Percentiles rank a stretch among this genome's conserved stretches.
Evolutionary conservation across 2,797 vertebrate species (phyloP).

Genomic region (Falco concolor): DNA sequence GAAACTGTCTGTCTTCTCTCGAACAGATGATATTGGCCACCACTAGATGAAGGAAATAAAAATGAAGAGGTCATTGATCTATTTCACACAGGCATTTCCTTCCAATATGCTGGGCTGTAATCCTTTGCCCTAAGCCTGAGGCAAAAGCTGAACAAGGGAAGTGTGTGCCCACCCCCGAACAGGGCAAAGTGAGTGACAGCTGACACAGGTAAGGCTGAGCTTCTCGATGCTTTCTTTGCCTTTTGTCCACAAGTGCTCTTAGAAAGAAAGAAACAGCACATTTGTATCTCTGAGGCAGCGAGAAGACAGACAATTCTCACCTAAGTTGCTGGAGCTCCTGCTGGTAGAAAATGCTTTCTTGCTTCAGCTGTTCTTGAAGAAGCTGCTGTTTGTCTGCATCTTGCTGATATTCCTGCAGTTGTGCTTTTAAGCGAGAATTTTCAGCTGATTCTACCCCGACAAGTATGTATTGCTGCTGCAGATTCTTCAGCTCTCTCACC

Average conservation of each 20-base stretch:
- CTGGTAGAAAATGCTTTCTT: conserved; percentile 71
- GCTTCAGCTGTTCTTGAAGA: conserved; percentile 69
- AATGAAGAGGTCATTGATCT: neutral
- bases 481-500: conserved; percentile 86
- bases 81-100: neutral
- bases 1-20: neutral
- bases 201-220: neutral
- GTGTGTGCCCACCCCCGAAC: rapidly evolving
- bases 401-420: conserved; percentile 62
- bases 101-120: neutral
- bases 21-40: neutral
- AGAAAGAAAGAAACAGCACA: neutral
- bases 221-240: neutral
- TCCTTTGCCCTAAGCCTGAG: neutral
- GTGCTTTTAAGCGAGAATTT: conserved; percentile 64
- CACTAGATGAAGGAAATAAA: neutral
- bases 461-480: conserved; percentile 81
- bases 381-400: conserved; percentile 40
- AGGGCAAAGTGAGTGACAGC: neutral
- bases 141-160: neutral
- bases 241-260: neutral
- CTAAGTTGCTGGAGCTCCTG: conserved; percentile 82
- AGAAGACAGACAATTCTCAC: conserved; percentile 25
- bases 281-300: neutral
- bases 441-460: conserved; percentile 77